Percentiles rank a stretch among this genome's conserved stretches.
phyloP scores from a whole-genome alignment of 2,797 vertebrate species.

The Oreortyx pictus region DNA sequence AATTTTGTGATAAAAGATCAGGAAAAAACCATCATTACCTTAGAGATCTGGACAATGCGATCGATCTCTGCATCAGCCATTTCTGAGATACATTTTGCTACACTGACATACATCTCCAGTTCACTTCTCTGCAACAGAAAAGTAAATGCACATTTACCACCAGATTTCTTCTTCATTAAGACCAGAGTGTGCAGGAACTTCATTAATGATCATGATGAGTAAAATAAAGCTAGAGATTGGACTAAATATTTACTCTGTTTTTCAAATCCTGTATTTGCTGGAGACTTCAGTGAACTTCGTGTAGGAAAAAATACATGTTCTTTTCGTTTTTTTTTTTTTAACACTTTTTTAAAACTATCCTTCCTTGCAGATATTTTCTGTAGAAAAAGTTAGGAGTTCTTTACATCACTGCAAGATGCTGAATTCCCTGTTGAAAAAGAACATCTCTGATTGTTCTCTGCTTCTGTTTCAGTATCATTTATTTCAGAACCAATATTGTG shows the following conservation, averaged over 20 bases:
- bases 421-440: not conserved
- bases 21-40: constrained; percentile 81
- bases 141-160: not conserved
- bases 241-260: not conserved
- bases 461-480: not conserved
- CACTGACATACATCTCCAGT: constrained; percentile 83
- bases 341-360: not conserved
- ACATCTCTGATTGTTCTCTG: not conserved
- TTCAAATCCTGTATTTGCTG: not conserved
- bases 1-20: not conserved
- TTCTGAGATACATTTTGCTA: constrained; percentile 91
- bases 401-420: not conserved
- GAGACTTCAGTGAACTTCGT: not conserved
- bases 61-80: constrained; percentile 87
- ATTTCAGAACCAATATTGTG: not conserved
- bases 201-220: not conserved
- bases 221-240: not conserved
- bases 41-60: constrained; percentile 80
- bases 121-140: constrained; percentile 81
- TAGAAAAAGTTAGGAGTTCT: not conserved
- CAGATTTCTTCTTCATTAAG: not conserved
- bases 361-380: not conserved
- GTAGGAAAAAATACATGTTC: not conserved
- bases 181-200: not conserved
- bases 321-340: not conserved